phyloP scores from a whole-genome alignment of 2,113 vertebrate species.

The Odobenus rosmarus region DNA sequence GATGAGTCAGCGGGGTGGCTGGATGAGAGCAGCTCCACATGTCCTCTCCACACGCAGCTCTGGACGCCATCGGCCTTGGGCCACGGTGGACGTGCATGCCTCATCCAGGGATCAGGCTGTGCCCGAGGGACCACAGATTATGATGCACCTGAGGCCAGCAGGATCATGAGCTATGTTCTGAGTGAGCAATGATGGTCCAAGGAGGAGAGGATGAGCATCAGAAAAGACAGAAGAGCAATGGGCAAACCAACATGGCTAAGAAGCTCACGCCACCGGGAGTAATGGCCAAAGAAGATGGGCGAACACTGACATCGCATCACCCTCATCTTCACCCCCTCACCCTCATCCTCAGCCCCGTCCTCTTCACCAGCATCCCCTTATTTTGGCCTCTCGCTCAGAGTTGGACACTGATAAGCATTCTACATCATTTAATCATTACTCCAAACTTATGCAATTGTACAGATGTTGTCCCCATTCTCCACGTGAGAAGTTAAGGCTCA shows the following conservation, averaged over 20 bases:
- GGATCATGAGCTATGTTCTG: not conserved
- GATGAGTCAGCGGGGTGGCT: accelerated
- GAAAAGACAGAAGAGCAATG: not conserved
- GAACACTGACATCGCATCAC: accelerated
- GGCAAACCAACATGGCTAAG: not conserved
- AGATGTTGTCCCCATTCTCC: not conserved
- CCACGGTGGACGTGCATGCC: not conserved
- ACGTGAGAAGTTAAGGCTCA: accelerated
- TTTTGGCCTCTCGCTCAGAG: not conserved
- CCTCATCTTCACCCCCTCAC: not conserved
- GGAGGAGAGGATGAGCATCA: not conserved
- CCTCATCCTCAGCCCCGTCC: accelerated
- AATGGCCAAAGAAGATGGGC: not conserved
- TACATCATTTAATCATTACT: not conserved
- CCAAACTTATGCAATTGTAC: accelerated
- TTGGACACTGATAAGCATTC: not conserved
- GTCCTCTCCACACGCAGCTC: too few species aligned
- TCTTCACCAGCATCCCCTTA: not conserved
- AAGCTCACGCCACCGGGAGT: accelerated
- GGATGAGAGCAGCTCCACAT: accelerated
- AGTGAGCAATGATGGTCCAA: not conserved
- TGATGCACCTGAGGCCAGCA: accelerated
- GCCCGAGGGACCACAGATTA: not conserved
- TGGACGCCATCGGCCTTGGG: not conserved
- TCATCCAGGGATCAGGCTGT: not conserved